phyloP scores from a whole-genome alignment of 2,797 vertebrate genomes.

The Yasuhikotakia modesta region DNA sequence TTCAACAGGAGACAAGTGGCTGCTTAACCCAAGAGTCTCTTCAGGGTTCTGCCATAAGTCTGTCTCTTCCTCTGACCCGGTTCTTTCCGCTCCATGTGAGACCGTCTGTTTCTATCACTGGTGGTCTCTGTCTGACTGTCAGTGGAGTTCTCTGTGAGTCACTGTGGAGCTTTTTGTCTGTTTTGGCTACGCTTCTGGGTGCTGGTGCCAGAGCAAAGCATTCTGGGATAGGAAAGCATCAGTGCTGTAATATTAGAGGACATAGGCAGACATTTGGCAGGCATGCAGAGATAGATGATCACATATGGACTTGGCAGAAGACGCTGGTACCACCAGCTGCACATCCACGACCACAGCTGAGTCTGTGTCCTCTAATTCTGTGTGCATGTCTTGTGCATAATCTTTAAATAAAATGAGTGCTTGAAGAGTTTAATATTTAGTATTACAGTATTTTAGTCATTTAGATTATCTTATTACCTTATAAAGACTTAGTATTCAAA shows the following conservation, averaged over 20 bases:
- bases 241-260: no score
- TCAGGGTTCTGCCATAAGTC: conserved; percentile 78
- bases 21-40: conserved; percentile 89
- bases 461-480: no score
- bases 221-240: conserved; percentile 56
- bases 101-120: conserved; percentile 42
- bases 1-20: conserved; percentile 92
- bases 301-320: conserved; percentile 71
- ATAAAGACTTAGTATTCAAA: no score
- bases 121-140: conserved; percentile 15
- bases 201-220: conserved; percentile 24
- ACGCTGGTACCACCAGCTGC: conserved; percentile 11
- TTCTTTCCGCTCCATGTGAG: conserved; percentile 18
- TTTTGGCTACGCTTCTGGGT: conserved; percentile 70
- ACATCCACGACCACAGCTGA: conserved; percentile 1
- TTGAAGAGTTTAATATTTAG: no score
- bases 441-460: no score
- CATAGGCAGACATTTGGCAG: conserved; percentile 60
- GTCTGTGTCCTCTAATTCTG: neutral
- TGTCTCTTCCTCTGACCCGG: neutral
- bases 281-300: conserved; percentile 54
- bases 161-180: conserved; percentile 58
- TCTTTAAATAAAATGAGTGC: no score
- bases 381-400: no score
- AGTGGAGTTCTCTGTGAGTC: neutral